Base-by-base conservation (phyloP, 1,140 invertebrate genomes). In the Berghia stephanieae region DNA sequence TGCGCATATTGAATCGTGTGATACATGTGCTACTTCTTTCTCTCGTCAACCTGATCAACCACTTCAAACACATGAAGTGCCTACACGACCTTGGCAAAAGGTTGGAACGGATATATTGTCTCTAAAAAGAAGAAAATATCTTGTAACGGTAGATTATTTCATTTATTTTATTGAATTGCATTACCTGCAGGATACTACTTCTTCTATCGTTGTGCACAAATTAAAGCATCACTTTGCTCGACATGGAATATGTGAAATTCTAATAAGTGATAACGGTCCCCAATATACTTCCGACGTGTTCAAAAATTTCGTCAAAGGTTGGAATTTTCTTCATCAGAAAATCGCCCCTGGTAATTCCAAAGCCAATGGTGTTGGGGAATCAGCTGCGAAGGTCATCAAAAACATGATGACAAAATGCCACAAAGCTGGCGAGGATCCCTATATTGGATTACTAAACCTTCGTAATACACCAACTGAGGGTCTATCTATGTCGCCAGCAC, bases 291-390 rank as follows among this genome's bases (percentile, higher is more conserved):
- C 78, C 2, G 8, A 63, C 38, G 55, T 82, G 74, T 80, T 83
- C 34, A 43, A 57, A 55, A n/a, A 49, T 52, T 80, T 81, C 34
- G 69, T 75, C 2, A 52, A 38, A 31, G 27, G 55, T n/a, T 82
- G 77, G 75, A 66, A 67, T 52, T 78, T 81, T 16, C 55, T 63
- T 5, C 81, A 83, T 73, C 40, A 52, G 16, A 78, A 46, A 3
- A 70, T 80, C 16, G 77, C 76, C 16, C 83, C 79, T 16, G 60
- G 70, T 27, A 76, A 81, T 66, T 69, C 34, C 24, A 66, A 81
- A 49, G 68, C 68, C 31, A 84, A 84, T 34, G 83, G 79, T 42
- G 81, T 80, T 60, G 83, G 79, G 0, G 81, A 84, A 78, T 66
- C 76, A 18, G 78, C 80, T 13, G 74, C 83, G 3, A 81, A 82